Base-by-base conservation (phyloP, 2,888 invertebrate genomes). In the Philereme transversata region DNA sequence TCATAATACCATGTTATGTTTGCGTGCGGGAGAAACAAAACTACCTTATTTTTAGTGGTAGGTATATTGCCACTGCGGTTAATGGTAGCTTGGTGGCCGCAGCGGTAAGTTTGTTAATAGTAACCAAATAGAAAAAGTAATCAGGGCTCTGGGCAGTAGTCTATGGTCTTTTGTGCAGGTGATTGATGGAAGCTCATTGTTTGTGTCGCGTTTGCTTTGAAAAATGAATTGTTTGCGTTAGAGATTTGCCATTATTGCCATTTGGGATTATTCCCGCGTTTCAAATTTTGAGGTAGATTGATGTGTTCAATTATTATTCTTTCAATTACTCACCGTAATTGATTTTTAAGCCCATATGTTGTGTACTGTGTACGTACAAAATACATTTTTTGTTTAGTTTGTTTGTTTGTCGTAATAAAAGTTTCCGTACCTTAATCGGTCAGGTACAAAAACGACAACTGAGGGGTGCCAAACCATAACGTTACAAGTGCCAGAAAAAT, bases 181-280 rank as follows among this genome's bases (percentile, higher is more conserved):
- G 90, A 90, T 90, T 88, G 89, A 90, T 90, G 87, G 78, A 1
- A 66, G 67, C 72, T 81, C 80, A 85, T 85, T 86, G 87, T 84
- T 76, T 81, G 88, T 81, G 87, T 87, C 85, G 83, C 85, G 77
- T 86, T 86, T 84, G 77, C 75, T 85, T 83, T 89, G 88, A 88
- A 86, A 87, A 88, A 90, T 87, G 85, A 83, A 81, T 75, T 85
- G 84, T 86, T 88, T 84, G 84, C 77, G 77, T 78, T 77, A 77
- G 76, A 82, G 83, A 87, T 87, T 86, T 81, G 74, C 73, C 73
- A 74, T 68, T 81, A 76, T 72, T 72, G 77, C 76, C 76, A 76
- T 79, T 80, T 71, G 62, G 74, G 68, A 70, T 79, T 82, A 78
- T 51, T 56, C 44, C 50, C 57, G 50, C 51, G 51, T 10, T 56